Evolutionary conservation across 2,797 vertebrate species (phyloP).

Genomic region (Bovichtus diacanthus): DNA sequence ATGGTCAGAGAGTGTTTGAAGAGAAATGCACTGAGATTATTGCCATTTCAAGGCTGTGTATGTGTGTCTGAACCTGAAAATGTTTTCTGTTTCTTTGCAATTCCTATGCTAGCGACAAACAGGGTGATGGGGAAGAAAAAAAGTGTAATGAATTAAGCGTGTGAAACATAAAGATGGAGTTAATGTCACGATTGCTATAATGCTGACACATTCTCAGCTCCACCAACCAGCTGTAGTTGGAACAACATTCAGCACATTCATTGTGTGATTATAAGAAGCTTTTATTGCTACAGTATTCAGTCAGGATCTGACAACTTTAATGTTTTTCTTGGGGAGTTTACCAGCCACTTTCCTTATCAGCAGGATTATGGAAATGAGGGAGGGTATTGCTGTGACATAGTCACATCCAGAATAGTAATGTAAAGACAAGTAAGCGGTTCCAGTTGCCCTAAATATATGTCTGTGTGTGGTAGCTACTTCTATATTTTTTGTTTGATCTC

Average conservation of each 20-base stretch:
- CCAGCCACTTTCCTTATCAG: constrained; percentile 17
- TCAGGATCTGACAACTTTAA: constrained; percentile 23
- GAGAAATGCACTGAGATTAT: constrained; percentile 18
- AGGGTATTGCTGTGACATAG: neutral
- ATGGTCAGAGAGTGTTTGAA: neutral
- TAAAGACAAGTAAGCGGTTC: neutral
- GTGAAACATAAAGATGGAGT: constrained; percentile 29
- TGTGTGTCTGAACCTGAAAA: neutral
- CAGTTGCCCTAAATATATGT: neutral
- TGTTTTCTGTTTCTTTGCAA: neutral
- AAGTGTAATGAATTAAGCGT: constrained; percentile 17
- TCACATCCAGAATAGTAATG: constrained; percentile 12
- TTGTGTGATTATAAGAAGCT: constrained; percentile 34
- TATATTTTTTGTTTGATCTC: constrained; percentile 9
- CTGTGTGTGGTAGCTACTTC: neutral
- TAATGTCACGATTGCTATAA: constrained; percentile 30
- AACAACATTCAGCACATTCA: constrained; percentile 29
- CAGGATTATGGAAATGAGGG: constrained; percentile 48
- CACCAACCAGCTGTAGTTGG: constrained; percentile 23
- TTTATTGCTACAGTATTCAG: constrained; percentile 6
- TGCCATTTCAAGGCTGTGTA: neutral
- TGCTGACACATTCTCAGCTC: constrained; percentile 29
- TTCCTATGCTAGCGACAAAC: neutral
- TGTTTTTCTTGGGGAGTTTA: constrained; percentile 24
- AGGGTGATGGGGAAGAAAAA: neutral